These are phyloP conservation scores for Notothenia coriiceps DNA, from an alignment of 2,113 vertebrate genomes.

Conservation along the genomic window DNA sequence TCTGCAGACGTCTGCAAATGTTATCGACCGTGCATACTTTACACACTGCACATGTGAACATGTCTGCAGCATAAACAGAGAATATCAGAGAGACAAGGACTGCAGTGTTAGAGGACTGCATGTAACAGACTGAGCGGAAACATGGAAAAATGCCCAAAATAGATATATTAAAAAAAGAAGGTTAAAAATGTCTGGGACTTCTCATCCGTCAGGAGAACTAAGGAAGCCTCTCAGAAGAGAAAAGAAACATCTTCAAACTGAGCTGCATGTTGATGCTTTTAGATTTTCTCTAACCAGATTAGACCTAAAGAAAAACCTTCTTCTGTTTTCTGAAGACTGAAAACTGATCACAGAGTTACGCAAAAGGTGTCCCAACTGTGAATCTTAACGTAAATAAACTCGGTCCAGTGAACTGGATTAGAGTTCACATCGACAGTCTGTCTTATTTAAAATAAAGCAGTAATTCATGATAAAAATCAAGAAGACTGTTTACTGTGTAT, in stretches of 20 bases:
- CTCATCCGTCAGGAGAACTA: not conserved
- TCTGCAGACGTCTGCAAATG: not conserved
- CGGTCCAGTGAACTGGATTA: slow-evolving; percentile 52
- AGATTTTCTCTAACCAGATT: not conserved
- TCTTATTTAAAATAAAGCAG: slow-evolving; percentile 35
- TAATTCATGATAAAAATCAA: slow-evolving; percentile 52
- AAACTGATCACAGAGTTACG: not conserved
- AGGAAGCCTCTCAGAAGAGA: not conserved
- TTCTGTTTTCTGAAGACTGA: not conserved
- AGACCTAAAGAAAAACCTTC: not conserved
- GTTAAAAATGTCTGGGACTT: not conserved
- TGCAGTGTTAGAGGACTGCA: slow-evolving; percentile 17
- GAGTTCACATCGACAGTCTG: slow-evolving; percentile 39
- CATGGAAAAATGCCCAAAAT: slow-evolving; percentile 41
- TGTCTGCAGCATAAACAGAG: not conserved
- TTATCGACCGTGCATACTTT: not conserved
- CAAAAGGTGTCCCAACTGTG: slow-evolving; percentile 32
- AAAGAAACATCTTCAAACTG: too few species aligned
- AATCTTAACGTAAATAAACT: slow-evolving; percentile 53
- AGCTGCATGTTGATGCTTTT: too few species aligned
- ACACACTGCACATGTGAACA: not conserved
- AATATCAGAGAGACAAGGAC: slow-evolving; percentile 23
- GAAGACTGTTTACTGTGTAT: slow-evolving; percentile 38
- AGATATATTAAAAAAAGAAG: not conserved
- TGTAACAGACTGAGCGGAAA: slow-evolving; percentile 19